Evolutionary conservation across 2,797 vertebrate genomes (phyloP).

Genomic region (Kryptolebias ocellatus): DNA sequence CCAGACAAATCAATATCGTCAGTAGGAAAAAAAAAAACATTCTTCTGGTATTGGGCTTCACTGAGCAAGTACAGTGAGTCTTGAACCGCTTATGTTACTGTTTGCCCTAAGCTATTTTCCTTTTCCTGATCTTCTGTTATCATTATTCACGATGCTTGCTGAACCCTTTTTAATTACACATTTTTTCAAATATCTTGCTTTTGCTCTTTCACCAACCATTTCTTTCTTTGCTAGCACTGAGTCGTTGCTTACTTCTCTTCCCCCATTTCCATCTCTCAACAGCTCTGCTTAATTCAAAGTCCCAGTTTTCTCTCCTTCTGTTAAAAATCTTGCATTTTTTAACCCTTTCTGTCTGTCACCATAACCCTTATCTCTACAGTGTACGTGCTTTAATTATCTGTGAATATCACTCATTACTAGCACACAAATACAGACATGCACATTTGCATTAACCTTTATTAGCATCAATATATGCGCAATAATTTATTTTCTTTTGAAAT

Average conservation of each 20-base stretch:
- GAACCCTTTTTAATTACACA: neutral
- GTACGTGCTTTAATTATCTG: neutral
- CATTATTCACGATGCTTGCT: neutral
- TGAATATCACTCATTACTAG: neutral
- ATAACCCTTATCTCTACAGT: neutral
- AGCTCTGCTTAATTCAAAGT: neutral
- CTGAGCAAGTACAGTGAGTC: neutral
- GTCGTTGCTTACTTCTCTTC: neutral
- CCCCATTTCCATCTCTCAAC: neutral
- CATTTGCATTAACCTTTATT: neutral
- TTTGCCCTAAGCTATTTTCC: slow-evolving; percentile 6
- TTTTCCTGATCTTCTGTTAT: neutral
- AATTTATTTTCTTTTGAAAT: neutral
- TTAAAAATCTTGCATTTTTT: neutral
- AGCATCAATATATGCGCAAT: neutral
- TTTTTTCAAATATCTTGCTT: neutral
- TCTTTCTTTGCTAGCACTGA: neutral
- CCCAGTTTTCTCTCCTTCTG: neutral
- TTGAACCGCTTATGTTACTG: slow-evolving; percentile 1
- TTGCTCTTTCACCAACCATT: neutral
- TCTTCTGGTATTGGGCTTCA: slow-evolving; percentile 16
- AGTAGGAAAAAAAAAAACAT: slow-evolving; percentile 15
- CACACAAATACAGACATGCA: neutral
- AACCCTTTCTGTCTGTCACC: neutral
- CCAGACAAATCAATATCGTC: slow-evolving; percentile 45